phyloP scores from a whole-genome alignment of 2,113 vertebrate genomes.

The Daboia siamensis region DNA sequence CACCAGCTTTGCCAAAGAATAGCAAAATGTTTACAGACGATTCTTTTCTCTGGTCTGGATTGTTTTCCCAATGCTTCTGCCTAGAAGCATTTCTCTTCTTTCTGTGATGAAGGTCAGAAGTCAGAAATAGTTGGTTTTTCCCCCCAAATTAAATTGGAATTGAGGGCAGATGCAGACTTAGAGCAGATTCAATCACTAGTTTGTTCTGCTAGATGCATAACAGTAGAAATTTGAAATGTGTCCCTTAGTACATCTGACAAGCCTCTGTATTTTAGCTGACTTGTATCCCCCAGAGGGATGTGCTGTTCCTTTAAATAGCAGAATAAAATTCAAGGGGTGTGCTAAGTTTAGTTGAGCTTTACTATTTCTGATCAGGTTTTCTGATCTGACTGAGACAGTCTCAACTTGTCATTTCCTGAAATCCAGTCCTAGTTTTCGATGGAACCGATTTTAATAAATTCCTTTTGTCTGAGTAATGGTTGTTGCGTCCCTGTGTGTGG shows the following conservation, averaged over 20 bases:
- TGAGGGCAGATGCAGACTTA: background rate
- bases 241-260: background rate
- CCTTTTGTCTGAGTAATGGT: background rate
- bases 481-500: background rate
- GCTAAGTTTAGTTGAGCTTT: background rate
- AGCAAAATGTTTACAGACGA: background rate
- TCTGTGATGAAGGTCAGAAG: background rate
- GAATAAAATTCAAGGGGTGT: background rate
- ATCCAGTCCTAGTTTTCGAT: background rate
- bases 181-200: background rate
- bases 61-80: background rate
- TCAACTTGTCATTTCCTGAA: background rate
- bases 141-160: background rate
- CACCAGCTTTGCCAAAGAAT: background rate
- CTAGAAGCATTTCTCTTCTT: background rate
- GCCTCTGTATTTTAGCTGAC: background rate
- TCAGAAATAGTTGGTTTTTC: background rate
- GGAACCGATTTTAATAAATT: background rate
- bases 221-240: background rate
- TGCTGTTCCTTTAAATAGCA: background rate
- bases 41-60: background rate
- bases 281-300: background rate
- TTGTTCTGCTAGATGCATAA: background rate
- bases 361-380: background rate
- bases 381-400: background rate